Base-by-base conservation (phyloP, 1,140 invertebrate species). In the Tetranychus cinnabarinus region DNA sequence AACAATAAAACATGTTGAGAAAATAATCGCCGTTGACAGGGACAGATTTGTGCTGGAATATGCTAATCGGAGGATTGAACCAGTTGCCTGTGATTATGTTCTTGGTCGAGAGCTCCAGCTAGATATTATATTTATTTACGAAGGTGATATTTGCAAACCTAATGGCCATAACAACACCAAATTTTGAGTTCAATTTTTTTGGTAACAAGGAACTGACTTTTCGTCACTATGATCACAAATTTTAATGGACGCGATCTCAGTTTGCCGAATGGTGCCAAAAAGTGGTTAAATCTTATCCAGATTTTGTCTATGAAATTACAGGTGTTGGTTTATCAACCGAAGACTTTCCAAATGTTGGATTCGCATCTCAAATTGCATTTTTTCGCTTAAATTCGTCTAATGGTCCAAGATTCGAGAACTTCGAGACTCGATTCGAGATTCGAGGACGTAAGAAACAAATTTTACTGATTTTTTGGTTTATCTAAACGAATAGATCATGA, bases 111-210 rank as follows among this genome's bases (percentile, higher is more conserved):
- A 47, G 73, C 80, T 58, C 31, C 65, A 3, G 60, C 66, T 85
- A 33, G 67, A 65, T n/a, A n/a, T n/a, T 33, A 72, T 82, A 7
- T 67, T 77, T 34, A 67, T 86, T 35, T 77, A 75, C 52, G 68
- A 73, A 62, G 85, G 84, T 36, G 81, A 77, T 73, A 77, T 83
- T 5, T 73, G 73, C 7, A 72, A 80, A 45, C 72, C 74, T 50
- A 80, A 85, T 77, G 0, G 73, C 92, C 12, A 77, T 95, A 57
- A 91, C 88, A 13, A 93, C 89, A 42, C 89, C 90, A 15, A 95
- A 95, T 77, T 76, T 76, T 0, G 88, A 93, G 60, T 93, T 85
- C 65, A 93, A 95, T 77, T 68, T 90, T 2, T 90, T 93, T 69
- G 50, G 50, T 23, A n/a, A 33, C 2, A 52, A 52, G 31, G 67